These are phyloP conservation scores for Marronus borbonicus DNA, from an alignment of 2,888 invertebrate species.

Conservation along the genomic window DNA sequence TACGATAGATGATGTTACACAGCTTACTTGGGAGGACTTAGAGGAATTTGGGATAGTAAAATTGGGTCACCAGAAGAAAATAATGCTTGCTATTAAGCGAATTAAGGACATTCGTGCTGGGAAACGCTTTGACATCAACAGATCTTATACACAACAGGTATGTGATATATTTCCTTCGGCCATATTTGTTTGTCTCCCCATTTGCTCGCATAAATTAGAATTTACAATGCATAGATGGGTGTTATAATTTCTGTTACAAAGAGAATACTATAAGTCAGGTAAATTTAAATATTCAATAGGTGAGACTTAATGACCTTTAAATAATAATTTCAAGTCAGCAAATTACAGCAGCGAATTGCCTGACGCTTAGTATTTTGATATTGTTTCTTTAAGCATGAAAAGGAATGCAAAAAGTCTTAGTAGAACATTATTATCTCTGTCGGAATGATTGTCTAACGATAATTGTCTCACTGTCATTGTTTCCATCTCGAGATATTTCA, in stretches of 20 bases:
- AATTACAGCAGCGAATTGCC: constrained; percentile 32
- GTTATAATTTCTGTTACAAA: constrained; percentile 30
- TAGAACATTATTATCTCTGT: constrained; percentile 25
- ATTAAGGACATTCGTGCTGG: constrained; percentile 94
- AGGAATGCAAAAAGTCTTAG: constrained; percentile 35
- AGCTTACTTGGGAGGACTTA: constrained; percentile 98
- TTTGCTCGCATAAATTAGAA: constrained; percentile 43
- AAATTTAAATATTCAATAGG: constrained; percentile 39
- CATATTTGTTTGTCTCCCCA: constrained; percentile 42
- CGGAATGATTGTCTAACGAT: constrained; percentile 21
- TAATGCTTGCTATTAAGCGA: constrained; percentile 96
- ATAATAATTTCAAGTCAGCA: constrained; percentile 17
- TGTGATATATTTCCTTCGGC: constrained; percentile 15
- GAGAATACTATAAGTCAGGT: constrained; percentile 45
- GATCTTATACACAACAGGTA: constrained; percentile 68
- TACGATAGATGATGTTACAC: constrained; percentile 93
- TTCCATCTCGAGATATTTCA: constrained; percentile 54
- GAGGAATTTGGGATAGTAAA: constrained; percentile 97
- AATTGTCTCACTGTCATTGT: constrained; percentile 47
- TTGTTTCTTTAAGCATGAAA: constrained; percentile 40
- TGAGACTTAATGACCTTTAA: not conserved
- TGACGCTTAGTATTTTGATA: constrained; percentile 43
- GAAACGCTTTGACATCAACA: constrained; percentile 74
- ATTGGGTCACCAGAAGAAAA: constrained; percentile 98
- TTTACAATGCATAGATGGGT: constrained; percentile 38